Evolutionary conservation across 1,140 invertebrate species (phyloP), one percentile per base, ranked within the genome.

Genomic region (Drosophila pruinosa): DNA sequence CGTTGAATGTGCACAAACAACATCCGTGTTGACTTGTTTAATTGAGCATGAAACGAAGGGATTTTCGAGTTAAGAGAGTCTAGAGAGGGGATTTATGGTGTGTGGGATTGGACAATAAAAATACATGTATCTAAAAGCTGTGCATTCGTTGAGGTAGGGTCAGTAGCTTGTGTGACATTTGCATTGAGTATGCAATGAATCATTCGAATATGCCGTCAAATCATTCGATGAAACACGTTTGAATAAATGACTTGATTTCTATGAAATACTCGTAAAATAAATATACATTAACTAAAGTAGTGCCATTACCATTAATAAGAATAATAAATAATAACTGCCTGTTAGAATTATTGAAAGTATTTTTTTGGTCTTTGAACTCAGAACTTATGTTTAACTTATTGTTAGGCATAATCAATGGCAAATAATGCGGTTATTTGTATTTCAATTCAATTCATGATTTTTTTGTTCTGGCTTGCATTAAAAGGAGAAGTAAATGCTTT

Each of bases 21-120:
- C 68, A 71, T 71, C 68, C 68, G 68, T 64, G 61, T 71, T 71
- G 68, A 71, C 68, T 71, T 64, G 68, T 64, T 64, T 71, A 71
- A 71, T 64, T 71, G 58, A 64, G 59, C 61, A 57, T 64, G 50
- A 56, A 69, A 69, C 39, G 48, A 69, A 69, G 39, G 67, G 58
- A 63, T 48, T 54, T 54, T 59, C 28, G 57, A 59, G 17, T 31
- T 34, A 24, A 58, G n/a, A 39, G 47, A 15, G 26, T 50, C 24
- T 15, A 26, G 1, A 2, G 41, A 22, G 12, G 47, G 24, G 57
- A 45, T 59, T 59, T 59, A 48, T 48, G 57, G 14, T 24, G 19
- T 24, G 17, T 58, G 15, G 19, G 36, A 26, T 38, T 43, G 1
- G 36, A 47, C 43, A 34, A 48, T 45, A 59, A 47, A 34, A 36